A percentile compares a stretch with the other conserved stretches of the same genome.
Conservation (phyloP, 2,113 vertebrate genomes). For the Pomatostomus ruficeps region DNA sequence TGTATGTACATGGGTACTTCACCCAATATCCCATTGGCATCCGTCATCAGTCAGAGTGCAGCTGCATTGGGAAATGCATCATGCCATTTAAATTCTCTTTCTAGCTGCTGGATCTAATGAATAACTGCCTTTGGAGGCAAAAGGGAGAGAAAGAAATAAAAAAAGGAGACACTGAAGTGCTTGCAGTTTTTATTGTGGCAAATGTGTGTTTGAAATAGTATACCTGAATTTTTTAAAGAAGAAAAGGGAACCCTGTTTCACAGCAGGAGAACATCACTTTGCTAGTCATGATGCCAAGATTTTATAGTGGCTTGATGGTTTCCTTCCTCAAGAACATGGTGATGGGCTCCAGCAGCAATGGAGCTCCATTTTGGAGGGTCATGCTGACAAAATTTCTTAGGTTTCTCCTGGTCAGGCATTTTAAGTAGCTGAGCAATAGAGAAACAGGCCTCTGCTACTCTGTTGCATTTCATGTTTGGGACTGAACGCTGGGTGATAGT, state of each 20-base stretch:
- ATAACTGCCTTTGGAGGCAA: neutral
- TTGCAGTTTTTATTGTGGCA: neutral
- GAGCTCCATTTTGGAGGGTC: neutral
- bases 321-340: neutral
- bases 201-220: neutral
- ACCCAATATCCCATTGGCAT: neutral
- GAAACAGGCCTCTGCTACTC: neutral
- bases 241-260: neutral
- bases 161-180: neutral
- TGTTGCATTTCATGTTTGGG: neutral
- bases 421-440: neutral
- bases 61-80: neutral
- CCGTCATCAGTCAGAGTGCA: neutral
- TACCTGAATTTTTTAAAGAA: neutral
- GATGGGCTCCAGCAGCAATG: neutral
- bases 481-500: neutral
- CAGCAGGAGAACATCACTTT: neutral
- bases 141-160: neutral
- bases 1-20: rapidly evolving
- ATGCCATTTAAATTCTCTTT: neutral
- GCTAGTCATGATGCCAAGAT: neutral
- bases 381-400: neutral
- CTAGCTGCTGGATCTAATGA: neutral
- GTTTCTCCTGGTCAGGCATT: neutral
- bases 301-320: neutral